Evolutionary conservation across 2,888 invertebrate genomes (phyloP).

Genomic region (Sialis lutaria): DNA sequence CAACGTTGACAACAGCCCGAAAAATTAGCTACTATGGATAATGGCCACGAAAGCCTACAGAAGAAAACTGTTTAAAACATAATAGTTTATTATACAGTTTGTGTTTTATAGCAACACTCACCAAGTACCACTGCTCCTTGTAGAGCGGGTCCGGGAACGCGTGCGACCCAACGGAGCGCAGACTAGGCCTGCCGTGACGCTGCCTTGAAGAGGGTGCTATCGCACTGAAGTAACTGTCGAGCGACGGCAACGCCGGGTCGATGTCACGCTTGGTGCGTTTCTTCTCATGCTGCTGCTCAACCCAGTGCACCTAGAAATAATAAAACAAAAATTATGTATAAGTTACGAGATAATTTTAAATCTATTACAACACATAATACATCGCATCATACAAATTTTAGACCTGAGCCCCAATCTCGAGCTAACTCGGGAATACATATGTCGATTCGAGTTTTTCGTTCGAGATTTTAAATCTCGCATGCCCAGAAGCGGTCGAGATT

Average conservation of each 20-base stretch:
- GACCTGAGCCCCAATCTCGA: no score
- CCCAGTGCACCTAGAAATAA: constrained; percentile 63
- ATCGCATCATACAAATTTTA: not conserved
- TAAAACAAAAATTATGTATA: no score
- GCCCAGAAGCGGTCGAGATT: no score
- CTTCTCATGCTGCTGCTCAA: constrained; percentile 86
- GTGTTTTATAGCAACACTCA: constrained; percentile 38
- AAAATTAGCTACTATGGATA: no score
- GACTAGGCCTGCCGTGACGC: constrained; percentile 24
- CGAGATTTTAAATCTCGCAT: no score
- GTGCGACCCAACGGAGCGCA: constrained; percentile 27
- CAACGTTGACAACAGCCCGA: no score
- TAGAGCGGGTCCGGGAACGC: constrained; percentile 82
- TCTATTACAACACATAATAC: not conserved
- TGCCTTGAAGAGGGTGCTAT: constrained; percentile 26
- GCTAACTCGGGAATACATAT: no score
- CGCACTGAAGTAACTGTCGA: constrained; percentile 25
- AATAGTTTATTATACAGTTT: no score
- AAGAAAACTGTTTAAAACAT: no score
- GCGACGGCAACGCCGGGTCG: constrained; percentile 34
- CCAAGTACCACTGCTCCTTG: constrained; percentile 96
- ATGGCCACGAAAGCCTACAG: no score
- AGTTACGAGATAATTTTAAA: no score
- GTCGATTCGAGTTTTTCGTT: no score
- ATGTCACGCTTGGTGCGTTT: constrained; percentile 78